Evolutionary conservation across 2,888 invertebrate genomes (phyloP).

Genomic region (Cryptocheilus praepositus): DNA sequence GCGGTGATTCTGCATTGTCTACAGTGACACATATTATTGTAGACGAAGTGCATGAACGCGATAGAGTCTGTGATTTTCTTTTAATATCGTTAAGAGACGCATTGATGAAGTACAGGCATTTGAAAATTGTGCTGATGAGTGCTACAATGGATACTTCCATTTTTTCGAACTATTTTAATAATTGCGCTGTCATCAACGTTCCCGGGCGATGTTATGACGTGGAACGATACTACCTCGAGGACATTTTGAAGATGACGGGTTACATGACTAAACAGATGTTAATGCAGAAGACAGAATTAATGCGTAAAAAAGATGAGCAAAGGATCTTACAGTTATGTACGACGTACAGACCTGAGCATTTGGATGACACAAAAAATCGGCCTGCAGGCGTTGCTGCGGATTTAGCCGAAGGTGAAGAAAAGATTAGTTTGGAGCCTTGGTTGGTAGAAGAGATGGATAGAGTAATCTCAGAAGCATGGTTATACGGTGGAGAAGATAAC

Average conservation of each 20-base stretch:
- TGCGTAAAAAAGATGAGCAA: conserved; percentile 70
- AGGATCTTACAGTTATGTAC: conserved; percentile 74
- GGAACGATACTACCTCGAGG: conserved; percentile 86
- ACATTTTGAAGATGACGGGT: conserved; percentile 81
- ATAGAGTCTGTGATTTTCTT: conserved; percentile 94
- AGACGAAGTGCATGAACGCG: conserved; percentile 97
- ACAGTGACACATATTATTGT: conserved; percentile 91
- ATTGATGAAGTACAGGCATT: conserved; percentile 81
- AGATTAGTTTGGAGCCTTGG: conserved; percentile 76
- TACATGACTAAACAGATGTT: conserved; percentile 78
- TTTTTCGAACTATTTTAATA: conserved; percentile 89
- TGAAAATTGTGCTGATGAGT: conserved; percentile 94
- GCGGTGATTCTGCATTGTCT: conserved; percentile 82
- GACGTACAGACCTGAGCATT: conserved; percentile 57
- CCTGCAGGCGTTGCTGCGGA: conserved; percentile 49
- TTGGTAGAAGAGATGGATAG: conserved; percentile 82
- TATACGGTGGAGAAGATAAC: conserved; percentile 79
- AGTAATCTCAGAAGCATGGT: conserved; percentile 80
- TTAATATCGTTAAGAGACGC: conserved; percentile 89
- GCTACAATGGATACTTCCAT: conserved; percentile 92
- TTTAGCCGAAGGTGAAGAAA: conserved; percentile 66
- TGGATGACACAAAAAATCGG: conserved; percentile 1
- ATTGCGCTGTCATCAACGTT: conserved; percentile 85
- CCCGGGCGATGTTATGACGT: conserved; percentile 87
- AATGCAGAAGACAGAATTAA: conserved; percentile 63